A percentile compares a stretch with the other conserved stretches of the same genome.
These are phyloP conservation scores for Coregonus suidteri DNA, from an alignment of 2,797 vertebrate genomes.

Conservation along the genomic window DNA sequence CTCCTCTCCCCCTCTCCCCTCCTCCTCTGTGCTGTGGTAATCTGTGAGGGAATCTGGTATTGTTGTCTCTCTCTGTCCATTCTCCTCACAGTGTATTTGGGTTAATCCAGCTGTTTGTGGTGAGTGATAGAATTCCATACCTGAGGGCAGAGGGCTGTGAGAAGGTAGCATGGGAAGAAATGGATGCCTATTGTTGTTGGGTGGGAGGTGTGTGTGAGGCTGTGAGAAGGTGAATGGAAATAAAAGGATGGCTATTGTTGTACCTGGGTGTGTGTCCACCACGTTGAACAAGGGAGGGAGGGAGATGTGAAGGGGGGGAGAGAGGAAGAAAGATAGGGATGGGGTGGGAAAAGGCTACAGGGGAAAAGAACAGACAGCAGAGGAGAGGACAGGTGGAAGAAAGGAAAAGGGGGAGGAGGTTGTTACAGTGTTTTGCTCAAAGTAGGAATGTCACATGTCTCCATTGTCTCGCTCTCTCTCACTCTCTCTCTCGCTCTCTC, in stretches of 20 bases:
- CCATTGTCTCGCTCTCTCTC: conserved; percentile 12
- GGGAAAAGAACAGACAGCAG: conserved; percentile 36
- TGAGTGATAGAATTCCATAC: conserved; percentile 80
- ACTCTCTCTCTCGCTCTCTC: conserved; percentile 16
- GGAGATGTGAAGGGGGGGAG: conserved; percentile 31
- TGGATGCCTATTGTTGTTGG: conserved; percentile 65
- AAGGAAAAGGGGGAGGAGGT: conserved; percentile 25
- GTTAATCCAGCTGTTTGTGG: conserved; percentile 74
- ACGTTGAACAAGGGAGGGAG: conserved; percentile 57
- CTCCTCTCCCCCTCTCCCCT: conserved; percentile 20
- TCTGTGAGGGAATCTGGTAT: conserved; percentile 61
- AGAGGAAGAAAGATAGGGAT: conserved; percentile 29
- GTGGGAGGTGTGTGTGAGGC: conserved; percentile 56
- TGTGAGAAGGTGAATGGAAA: conserved; percentile 52
- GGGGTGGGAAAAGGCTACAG: conserved; percentile 39
- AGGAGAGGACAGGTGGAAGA: conserved; percentile 52
- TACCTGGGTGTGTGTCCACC: conserved; percentile 68
- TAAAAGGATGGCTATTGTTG: conserved; percentile 61
- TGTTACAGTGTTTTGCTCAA: conserved; percentile 33
- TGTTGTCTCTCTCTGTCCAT: conserved; percentile 52
- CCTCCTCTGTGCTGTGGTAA: conserved; percentile 42
- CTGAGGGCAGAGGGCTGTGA: conserved; percentile 71
- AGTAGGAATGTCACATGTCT: conserved; percentile 43
- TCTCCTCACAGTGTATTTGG: conserved; percentile 64
- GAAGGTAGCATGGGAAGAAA: conserved; percentile 40